Conservation (phyloP, 2,113 vertebrate genomes). For the Callorhinus ursinus region DNA sequence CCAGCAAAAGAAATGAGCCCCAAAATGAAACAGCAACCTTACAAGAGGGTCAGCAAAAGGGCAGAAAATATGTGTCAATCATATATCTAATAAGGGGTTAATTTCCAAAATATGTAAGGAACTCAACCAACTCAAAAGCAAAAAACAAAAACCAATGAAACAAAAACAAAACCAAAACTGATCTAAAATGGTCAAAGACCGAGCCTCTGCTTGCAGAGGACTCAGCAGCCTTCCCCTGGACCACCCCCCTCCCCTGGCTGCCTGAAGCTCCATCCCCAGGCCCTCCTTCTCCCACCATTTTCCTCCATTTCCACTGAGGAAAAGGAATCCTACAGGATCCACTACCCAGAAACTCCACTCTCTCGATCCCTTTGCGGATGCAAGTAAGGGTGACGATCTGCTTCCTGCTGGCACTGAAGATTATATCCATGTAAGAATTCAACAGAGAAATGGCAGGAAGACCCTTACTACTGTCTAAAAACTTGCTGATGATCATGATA, state of each 20-base stretch:
- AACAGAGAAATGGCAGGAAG: conserved; percentile 98
- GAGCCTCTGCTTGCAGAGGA: neutral
- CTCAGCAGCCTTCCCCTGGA: accelerated
- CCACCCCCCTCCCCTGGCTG: neutral
- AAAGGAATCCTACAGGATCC: neutral
- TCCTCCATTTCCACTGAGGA: neutral
- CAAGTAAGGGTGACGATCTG: conserved; percentile 98
- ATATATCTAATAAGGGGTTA: neutral
- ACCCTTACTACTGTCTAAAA: conserved; percentile 94
- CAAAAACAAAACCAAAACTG: neutral
- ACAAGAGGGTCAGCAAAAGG: neutral
- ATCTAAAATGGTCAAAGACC: neutral
- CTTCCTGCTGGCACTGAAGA: conserved; percentile 98
- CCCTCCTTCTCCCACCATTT: neutral
- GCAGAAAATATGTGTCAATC: neutral
- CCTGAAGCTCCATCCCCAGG: neutral
- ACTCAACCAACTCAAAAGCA: neutral
- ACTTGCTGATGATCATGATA: neutral
- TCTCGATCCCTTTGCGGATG: conserved; percentile 95
- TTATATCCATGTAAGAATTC: conserved; percentile 99
- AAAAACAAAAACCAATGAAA: neutral
- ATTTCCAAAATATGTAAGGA: neutral
- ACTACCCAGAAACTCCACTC: neutral
- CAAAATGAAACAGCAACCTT: neutral
- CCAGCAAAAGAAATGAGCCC: neutral